Evolutionary conservation across 1,140 invertebrate genomes (phyloP).

Genomic region (Rhysida immarginata): DNA sequence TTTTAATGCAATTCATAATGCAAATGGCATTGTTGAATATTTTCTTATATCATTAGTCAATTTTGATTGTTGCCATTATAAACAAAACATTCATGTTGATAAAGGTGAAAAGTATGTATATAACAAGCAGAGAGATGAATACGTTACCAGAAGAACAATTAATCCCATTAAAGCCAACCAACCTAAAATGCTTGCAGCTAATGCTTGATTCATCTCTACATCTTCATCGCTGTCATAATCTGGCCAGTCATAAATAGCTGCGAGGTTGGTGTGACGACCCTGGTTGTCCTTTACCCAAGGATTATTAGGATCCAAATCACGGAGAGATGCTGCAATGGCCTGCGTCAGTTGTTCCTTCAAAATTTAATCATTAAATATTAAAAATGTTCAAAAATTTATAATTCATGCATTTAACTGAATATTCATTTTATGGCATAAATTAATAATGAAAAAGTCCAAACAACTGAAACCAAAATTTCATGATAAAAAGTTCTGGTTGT

Average conservation of each 20-base stretch:
- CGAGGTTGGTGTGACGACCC: constrained; percentile 39
- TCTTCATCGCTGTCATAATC: constrained; percentile 43
- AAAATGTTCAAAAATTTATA: too few species aligned
- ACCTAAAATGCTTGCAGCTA: constrained; percentile 23
- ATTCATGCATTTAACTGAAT: too few species aligned
- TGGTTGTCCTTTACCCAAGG: constrained; percentile 40
- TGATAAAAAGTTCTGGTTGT: too few species aligned
- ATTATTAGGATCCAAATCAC: constrained; percentile 37
- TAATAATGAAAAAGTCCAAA: too few species aligned
- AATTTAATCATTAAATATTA: too few species aligned
- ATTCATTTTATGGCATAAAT: too few species aligned
- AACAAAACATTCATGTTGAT: not conserved
- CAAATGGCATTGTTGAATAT: too few species aligned
- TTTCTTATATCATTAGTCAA: too few species aligned
- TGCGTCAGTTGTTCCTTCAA: constrained; percentile 29
- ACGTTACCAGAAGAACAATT: not conserved
- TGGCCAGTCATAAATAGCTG: constrained; percentile 43
- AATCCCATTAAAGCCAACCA: too few species aligned
- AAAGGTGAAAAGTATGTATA: not conserved
- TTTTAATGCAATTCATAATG: too few species aligned
- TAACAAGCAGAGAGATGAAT: not conserved
- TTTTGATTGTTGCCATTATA: too few species aligned
- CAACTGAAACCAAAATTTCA: too few species aligned
- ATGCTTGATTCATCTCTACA: constrained; percentile 20
- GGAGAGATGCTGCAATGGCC: constrained; percentile 34